Evolutionary conservation across 1,140 invertebrate species (phyloP), one percentile per base, ranked within the genome.

Genomic region (Ridgeia piscesae): DNA sequence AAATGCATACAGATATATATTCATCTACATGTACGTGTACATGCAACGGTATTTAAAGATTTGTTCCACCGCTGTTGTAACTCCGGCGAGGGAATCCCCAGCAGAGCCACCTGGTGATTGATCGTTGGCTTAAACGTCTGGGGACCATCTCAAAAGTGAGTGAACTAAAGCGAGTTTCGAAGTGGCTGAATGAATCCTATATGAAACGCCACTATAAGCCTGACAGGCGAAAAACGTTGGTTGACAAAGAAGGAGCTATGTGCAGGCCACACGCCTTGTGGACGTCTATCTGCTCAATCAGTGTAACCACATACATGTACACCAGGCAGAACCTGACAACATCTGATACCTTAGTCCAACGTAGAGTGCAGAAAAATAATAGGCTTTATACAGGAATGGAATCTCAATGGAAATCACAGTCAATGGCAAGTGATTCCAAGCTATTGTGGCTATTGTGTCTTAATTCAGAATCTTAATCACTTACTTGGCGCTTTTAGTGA

Each of bases 1-100:
- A n/a, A 6, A 35, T 90, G 34, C 89, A 90, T 90, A 90, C 35
- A 35, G 17, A 90, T 90, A 90, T 34, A 14, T 90, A 90, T 90
- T 34, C 89, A 90, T 90, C 6, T 34, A 14, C 35, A 90, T 90
- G 89, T 90, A n/a, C 89, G 33, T n/a, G n/a, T 35, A 90, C 89
- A 90, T n/a, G 35, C 89, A 90, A 17, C 33, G 34, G 35, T 35
- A 90, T 21, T 90, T 35, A 90, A 90, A 17, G 34, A 90, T 34
- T 90, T 35, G 35, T 34, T 90, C 89, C 33, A 8, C n/a, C 89
- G 33, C 33, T 31, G 27, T 50, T 31, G 27, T 77, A 77, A 77
- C 27, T 17, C 58, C 6, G 58, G 11, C 27, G 6, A 77, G 58
- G 58, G 58, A 77, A 77, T 77, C 58, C 58, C 58, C 58, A 21